These are phyloP conservation scores for Melanotaenia boesemani DNA, from an alignment of 2,797 vertebrate genomes.

Conservation along the genomic window DNA sequence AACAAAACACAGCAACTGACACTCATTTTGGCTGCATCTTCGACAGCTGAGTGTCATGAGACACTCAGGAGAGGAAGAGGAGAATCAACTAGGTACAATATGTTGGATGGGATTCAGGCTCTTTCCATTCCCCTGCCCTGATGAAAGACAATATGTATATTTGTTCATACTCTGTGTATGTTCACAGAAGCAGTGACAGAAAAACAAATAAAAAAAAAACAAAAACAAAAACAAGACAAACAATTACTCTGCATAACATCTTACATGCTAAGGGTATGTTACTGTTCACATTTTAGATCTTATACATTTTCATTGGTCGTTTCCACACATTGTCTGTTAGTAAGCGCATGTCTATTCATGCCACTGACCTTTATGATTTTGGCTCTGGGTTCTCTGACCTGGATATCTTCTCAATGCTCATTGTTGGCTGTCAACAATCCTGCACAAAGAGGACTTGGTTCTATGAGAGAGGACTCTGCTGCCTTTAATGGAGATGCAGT, in stretches of 20 bases:
- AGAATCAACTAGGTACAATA: conserved; percentile 74
- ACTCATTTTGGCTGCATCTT: conserved; percentile 56
- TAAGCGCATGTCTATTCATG: conserved; percentile 48
- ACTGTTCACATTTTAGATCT: background rate
- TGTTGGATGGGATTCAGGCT: conserved; percentile 74
- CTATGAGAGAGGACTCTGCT: conserved; percentile 26
- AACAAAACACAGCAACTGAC: conserved; percentile 50
- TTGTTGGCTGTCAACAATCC: conserved; percentile 57
- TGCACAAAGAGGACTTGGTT: conserved; percentile 46
- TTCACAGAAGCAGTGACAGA: conserved; percentile 27
- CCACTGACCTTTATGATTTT: conserved; percentile 62
- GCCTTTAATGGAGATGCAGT: conserved; percentile 48
- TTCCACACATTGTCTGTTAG: conserved; percentile 31
- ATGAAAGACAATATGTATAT: conserved; percentile 72
- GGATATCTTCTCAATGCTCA: conserved; percentile 61
- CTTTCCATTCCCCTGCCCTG: conserved; percentile 68
- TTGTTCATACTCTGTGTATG: conserved; percentile 45
- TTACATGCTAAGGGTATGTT: background rate
- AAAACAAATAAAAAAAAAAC: background rate
- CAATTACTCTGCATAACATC: background rate
- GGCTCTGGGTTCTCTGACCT: conserved; percentile 59
- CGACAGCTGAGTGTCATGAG: conserved; percentile 77
- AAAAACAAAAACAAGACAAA: background rate
- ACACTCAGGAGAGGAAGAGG: conserved; percentile 65
- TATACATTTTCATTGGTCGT: background rate